Conservation (phyloP, 2,888 invertebrate species). For the Platycnemis pennipes region DNA sequence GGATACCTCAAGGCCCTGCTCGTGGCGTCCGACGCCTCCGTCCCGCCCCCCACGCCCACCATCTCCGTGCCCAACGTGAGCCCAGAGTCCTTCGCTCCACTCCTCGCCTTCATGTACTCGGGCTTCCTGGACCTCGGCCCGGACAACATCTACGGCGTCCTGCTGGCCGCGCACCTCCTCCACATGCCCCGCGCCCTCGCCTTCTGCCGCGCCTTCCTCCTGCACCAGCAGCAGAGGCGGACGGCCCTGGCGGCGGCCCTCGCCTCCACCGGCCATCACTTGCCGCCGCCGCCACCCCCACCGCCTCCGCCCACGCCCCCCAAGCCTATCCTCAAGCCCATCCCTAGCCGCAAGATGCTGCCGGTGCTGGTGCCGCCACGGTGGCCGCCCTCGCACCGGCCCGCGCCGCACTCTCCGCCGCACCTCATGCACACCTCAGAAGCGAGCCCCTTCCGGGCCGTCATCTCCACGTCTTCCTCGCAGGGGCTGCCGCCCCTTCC, state of each 20-base stretch:
- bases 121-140: constrained; percentile 86
- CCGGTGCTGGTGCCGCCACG: constrained; percentile 75
- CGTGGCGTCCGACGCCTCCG: constrained; percentile 71
- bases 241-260: constrained; percentile 81
- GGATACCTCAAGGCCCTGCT: constrained; percentile 87
- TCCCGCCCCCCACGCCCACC: constrained; percentile 74
- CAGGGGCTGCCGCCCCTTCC: constrained; percentile 66
- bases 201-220: constrained; percentile 84
- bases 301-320: constrained; percentile 71
- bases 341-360: constrained; percentile 79
- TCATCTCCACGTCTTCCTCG: constrained; percentile 30
- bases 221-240: constrained; percentile 79
- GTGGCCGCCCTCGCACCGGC: constrained; percentile 75
- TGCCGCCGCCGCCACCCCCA: constrained; percentile 74
- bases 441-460: constrained; percentile 41
- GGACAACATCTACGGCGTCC: constrained; percentile 85
- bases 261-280: constrained; percentile 76
- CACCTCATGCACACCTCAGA: constrained; percentile 66
- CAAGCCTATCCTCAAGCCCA: constrained; percentile 81
- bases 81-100: constrained; percentile 83
- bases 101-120: constrained; percentile 88
- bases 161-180: constrained; percentile 86
- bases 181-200: constrained; percentile 88
- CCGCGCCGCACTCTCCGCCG: constrained; percentile 76
- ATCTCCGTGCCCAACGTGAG: constrained; percentile 82